Percentiles rank a stretch among this genome's conserved stretches.
Evolutionary conservation across 2,888 invertebrate species (phyloP).

Genomic region (Colletes collaris): DNA sequence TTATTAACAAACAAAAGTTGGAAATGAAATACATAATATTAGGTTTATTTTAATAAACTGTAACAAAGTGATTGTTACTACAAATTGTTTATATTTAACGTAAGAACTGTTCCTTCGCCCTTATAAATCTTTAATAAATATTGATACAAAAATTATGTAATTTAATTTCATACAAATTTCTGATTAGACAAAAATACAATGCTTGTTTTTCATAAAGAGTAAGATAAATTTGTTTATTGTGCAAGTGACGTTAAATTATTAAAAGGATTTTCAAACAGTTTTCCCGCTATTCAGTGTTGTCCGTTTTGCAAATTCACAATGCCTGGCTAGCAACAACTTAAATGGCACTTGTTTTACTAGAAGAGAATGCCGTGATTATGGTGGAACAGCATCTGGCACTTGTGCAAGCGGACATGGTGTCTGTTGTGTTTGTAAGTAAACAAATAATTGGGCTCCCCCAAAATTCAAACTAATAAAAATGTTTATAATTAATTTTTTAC

Average conservation of each 20-base stretch:
- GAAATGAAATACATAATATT: not conserved
- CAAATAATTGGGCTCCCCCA: not conserved
- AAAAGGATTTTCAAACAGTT: slow-evolving; percentile 80
- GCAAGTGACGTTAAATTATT: slow-evolving; percentile 1
- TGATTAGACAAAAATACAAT: not conserved
- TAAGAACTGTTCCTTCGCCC: not conserved
- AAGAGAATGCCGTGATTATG: slow-evolving; percentile 88
- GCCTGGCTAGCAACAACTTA: slow-evolving; percentile 87
- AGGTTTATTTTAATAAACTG: not conserved
- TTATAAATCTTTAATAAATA: no score
- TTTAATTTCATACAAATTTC: not conserved
- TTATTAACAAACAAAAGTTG: slow-evolving; percentile 1
- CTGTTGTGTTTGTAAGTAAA: slow-evolving; percentile 91
- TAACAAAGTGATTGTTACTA: not conserved
- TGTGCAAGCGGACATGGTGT: slow-evolving; percentile 91
- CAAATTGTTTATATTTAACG: not conserved
- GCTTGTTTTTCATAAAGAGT: not conserved
- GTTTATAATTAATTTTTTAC: slow-evolving; percentile 54
- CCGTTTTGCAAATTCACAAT: slow-evolving; percentile 90
- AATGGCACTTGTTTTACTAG: slow-evolving; percentile 91
- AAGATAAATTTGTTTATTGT: not conserved
- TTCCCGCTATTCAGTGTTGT: slow-evolving; percentile 90
- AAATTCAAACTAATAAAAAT: not conserved
- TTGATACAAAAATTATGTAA: not conserved
- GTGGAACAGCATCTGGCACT: slow-evolving; percentile 89